Evolutionary conservation across 2,888 invertebrate species (phyloP).

Genomic region (Hoplodrina blanda): DNA sequence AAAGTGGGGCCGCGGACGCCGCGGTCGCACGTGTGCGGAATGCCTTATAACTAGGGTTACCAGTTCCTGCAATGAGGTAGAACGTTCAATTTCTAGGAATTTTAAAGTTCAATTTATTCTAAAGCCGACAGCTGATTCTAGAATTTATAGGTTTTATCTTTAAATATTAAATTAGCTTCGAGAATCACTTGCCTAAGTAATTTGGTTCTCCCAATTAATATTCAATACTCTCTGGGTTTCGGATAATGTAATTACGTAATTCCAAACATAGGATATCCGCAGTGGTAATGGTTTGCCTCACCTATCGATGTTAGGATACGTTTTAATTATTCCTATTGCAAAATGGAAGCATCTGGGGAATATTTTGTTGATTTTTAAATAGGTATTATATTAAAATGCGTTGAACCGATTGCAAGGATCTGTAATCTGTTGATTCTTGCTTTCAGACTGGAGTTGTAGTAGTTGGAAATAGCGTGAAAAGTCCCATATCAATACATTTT

Average conservation of each 20-base stretch:
- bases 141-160: not conserved
- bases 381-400: not conserved
- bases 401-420: too few species aligned
- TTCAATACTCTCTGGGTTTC: slow-evolving; percentile 13
- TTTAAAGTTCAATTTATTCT: slow-evolving; percentile 8
- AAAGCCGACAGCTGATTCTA: not conserved
- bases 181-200: slow-evolving; percentile 12
- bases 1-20: slow-evolving; percentile 73
- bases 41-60: slow-evolving; percentile 66
- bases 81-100: slow-evolving; percentile 5
- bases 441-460: too few species aligned
- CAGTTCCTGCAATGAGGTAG: slow-evolving; percentile 19
- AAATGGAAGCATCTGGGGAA: not conserved
- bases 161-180: slow-evolving; percentile 13
- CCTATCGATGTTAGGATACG: not conserved
- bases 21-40: slow-evolving; percentile 75
- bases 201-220: slow-evolving; percentile 10
- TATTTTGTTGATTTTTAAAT: too few species aligned
- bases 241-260: slow-evolving; percentile 36
- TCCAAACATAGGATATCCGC: slow-evolving; percentile 31
- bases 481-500: too few species aligned
- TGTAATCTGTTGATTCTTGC: too few species aligned
- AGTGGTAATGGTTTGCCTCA: slow-evolving; percentile 36
- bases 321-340: slow-evolving; percentile 23
- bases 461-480: too few species aligned